Evolutionary conservation across 2,888 invertebrate species (phyloP), one percentile per base, ranked within the genome.

Genomic region (Margaritifera margaritifera): DNA sequence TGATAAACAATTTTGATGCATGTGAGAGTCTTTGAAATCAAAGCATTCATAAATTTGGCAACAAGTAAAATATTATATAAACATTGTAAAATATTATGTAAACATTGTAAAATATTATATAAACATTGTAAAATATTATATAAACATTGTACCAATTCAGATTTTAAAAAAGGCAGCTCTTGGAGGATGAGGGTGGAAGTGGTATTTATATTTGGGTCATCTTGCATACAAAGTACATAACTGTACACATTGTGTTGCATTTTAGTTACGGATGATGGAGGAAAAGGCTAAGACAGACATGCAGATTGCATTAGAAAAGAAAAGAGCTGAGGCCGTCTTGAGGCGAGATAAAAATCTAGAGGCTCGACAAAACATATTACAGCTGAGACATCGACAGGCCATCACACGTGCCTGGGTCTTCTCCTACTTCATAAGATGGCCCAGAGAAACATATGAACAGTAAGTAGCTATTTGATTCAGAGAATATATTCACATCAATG

Each of bases 381-480:
- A 79, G 54, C 77, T 87, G n/a, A 67, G 78, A 63, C 81, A 84
- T 61, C 64, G 74, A 24, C 87, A 88, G 71, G 85, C 85, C 27
- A 72, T 87, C n/a, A 86, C 85, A 24, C 74, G 82, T 50, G 79
- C 87, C 2, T 88, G 87, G 86, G 82, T 83, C 15, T 88, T 85
- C 72, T 85, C 87, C 22, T 88, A 88, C 72, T 88, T 84, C 74
- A 77, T 87, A 25, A 64, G 72, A 19, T 88, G 88, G 87, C 86
- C 87, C 19, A 71, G 83, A 57, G 87, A 87, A 56, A 82, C 80
- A 22, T 88, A 87, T 71, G 80, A 80, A 68, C 83, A 78, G 88
- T 88, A 69, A 69, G 79, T 62, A 55, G 8, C 22, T 57, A 27
- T 57, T n/a, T 27, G 6, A 8, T 24, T 27, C 27, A n/a, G n/a